phyloP scores from a whole-genome alignment of 2,113 vertebrate species.

The Epinephelus lanceolatus region DNA sequence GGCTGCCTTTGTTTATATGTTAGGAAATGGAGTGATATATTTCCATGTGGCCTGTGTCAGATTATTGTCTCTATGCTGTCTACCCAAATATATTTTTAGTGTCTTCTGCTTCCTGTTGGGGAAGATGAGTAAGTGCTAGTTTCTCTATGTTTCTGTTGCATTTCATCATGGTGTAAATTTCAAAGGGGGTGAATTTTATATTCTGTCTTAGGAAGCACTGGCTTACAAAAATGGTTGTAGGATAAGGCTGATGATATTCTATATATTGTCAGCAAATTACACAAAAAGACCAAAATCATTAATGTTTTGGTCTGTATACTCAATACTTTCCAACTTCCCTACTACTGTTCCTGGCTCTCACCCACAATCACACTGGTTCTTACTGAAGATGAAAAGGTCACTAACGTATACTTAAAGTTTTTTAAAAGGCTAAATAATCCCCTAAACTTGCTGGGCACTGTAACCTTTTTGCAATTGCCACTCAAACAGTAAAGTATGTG shows the following conservation, averaged over 20 bases:
- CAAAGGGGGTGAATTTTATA: not conserved
- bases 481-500: not conserved
- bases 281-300: not conserved
- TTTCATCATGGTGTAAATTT: not conserved
- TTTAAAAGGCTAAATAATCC: not conserved
- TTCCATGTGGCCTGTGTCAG: not conserved
- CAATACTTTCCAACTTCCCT: not conserved
- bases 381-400: not conserved
- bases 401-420: no score
- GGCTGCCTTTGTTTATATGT: conserved; percentile 26
- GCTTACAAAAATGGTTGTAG: not conserved
- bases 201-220: not conserved
- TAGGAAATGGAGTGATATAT: not conserved
- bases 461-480: not conserved
- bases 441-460: not conserved
- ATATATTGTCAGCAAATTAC: not conserved
- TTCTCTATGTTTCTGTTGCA: not conserved
- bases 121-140: not conserved
- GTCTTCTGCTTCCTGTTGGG: not conserved
- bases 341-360: not conserved
- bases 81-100: not conserved
- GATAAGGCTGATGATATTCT: not conserved
- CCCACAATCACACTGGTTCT: not conserved
- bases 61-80: not conserved
- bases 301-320: not conserved